Conservation (phyloP, 2,113 vertebrate species). For the Sinocyclocheilus rhinocerous region DNA sequence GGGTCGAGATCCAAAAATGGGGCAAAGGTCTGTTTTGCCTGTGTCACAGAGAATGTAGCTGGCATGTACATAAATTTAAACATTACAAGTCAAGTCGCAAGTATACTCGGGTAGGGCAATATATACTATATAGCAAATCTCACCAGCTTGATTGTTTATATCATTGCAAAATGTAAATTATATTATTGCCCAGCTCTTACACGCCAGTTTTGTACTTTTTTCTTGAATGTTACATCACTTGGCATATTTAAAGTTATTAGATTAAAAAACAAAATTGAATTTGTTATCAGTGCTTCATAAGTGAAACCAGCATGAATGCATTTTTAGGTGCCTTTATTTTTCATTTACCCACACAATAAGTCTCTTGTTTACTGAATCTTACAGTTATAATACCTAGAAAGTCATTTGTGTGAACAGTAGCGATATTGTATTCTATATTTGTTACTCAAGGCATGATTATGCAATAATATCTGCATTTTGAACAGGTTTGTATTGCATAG, state of each 20-base stretch:
- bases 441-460: slow-evolving; percentile 1
- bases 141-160: too few relatives aligned
- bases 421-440: neutral
- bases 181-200: too few relatives aligned
- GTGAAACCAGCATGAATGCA: neutral
- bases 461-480: slow-evolving; percentile 12
- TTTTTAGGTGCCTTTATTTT: neutral
- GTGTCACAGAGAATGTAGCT: neutral
- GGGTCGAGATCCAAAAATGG: neutral
- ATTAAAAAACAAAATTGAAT: neutral
- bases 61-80: too few relatives aligned
- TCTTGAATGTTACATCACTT: too few relatives aligned
- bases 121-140: too few relatives aligned
- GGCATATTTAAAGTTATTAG: neutral
- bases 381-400: neutral
- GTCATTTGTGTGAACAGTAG: neutral
- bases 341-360: neutral
- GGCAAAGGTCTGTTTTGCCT: neutral
- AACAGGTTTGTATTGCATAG: slow-evolving; percentile 8
- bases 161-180: too few relatives aligned
- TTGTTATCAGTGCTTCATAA: neutral
- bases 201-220: too few relatives aligned
- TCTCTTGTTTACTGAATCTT: neutral
- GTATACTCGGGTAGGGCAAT: too few relatives aligned
- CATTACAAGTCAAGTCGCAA: too few relatives aligned